phyloP scores from a whole-genome alignment of 2,888 invertebrate species.

The Pantelozetes paolii region DNA sequence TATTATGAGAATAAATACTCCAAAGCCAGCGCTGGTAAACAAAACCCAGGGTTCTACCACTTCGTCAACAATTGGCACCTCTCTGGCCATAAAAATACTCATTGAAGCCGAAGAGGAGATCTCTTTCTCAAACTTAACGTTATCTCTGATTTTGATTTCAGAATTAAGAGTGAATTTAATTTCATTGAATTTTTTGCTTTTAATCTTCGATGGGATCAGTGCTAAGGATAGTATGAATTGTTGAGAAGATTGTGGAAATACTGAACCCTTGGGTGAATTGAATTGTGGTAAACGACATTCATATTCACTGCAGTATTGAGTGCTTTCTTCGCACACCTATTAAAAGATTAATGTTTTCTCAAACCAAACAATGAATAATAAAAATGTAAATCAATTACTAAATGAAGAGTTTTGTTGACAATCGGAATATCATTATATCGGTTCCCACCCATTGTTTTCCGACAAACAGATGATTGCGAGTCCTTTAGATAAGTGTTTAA shows the following conservation, averaged over 20 bases:
- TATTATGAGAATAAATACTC: conserved; percentile 29
- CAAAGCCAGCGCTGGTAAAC: conserved; percentile 21
- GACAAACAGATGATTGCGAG: too few relatives aligned
- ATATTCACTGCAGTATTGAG: not conserved
- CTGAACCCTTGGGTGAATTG: not conserved
- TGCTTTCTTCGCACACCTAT: not conserved
- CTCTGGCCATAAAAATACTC: not conserved
- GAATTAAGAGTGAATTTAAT: not conserved
- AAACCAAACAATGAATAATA: too few relatives aligned
- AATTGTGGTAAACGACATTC: not conserved
- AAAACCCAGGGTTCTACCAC: conserved; percentile 3
- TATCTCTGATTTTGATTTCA: not conserved
- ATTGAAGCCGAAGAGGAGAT: not conserved
- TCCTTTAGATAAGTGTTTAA: too few relatives aligned
- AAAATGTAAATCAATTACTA: too few relatives aligned
- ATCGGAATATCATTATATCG: too few relatives aligned
- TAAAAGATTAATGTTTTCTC: too few relatives aligned
- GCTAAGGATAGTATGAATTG: not conserved
- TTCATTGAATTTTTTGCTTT: not conserved
- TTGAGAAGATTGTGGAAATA: too few relatives aligned
- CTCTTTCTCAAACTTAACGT: not conserved
- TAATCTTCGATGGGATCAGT: conserved; percentile 1
- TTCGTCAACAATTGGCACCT: too few relatives aligned
- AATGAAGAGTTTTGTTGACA: too few relatives aligned
- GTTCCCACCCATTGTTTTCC: too few relatives aligned